Evolutionary conservation across 2,888 invertebrate species (phyloP), one percentile per base, ranked within the genome.

Genomic region (Lepidonotus clava): DNA sequence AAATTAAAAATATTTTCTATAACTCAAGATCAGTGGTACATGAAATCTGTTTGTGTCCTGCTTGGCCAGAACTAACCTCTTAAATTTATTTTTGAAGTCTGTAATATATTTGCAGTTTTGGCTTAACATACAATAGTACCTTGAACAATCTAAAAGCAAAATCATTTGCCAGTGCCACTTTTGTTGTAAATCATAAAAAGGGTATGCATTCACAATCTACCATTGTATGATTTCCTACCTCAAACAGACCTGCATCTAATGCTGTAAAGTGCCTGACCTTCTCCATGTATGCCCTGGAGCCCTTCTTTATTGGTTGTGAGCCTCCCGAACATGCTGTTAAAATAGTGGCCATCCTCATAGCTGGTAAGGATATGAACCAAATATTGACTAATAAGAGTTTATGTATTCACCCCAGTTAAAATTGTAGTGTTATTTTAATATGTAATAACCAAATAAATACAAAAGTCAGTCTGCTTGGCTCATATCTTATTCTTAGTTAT

Each of bases 231-330:
- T 76, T 41, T 21, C 32, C 61, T 85, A 67, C 38, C 84, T 84
- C 4, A 34, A 38, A 11, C 32, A 84, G 66, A n/a, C 18, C 34
- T 84, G 53, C 41, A 6, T 32, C 51, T 21, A 84, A 84, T 66
- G 84, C 84, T 34, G 24, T 84, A 5, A 84, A 84, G 41, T 84
- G 84, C 84, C 84, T 84, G 11, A 56, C 84, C 6, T 84, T 84
- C 28, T 66, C 84, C n/a, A 24, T 28, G n/a, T 84, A 84, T 32
- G 56, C 46, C 41, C 34, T 84, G 36, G 56, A 61, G 28, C 84
- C 84, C 28, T 36, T 84, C 24, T 84, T 84, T 40, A 24, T 32
- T 4, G 34, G 61, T 24, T 53, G 84, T 36, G 84, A 84, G 21
- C 32, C 18, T n/a, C 51, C 51, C 11, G 21, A 14, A 32, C 14